A percentile compares a stretch with the other conserved stretches of the same genome.
phyloP scores from a whole-genome alignment of 2,797 vertebrate species.

The Falco naumanni region DNA sequence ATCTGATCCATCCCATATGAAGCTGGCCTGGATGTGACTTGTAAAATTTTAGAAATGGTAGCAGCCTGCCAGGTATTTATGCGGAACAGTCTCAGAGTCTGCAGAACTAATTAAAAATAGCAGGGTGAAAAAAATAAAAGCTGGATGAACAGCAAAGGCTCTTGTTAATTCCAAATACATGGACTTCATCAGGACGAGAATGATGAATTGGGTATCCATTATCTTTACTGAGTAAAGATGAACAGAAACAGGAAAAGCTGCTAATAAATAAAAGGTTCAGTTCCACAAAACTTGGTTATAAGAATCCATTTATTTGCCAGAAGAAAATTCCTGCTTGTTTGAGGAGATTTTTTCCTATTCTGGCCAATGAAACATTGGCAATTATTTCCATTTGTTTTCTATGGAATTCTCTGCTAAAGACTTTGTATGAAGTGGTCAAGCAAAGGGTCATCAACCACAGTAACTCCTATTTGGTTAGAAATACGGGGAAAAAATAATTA shows the following conservation, averaged over 20 bases:
- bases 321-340: conserved; percentile 60
- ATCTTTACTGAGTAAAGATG: conserved; percentile 14
- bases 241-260: conserved; percentile 60
- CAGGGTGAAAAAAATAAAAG: not conserved
- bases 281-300: conserved; percentile 40
- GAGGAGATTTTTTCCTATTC: conserved; percentile 16
- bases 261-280: conserved; percentile 66
- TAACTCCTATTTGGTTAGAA: not conserved
- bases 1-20: conserved; percentile 30
- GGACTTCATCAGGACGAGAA: conserved; percentile 20
- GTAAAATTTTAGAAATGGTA: conserved; percentile 18
- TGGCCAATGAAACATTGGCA: conserved; percentile 31
- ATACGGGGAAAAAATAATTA: not conserved
- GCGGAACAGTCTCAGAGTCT: not conserved
- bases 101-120: conserved; percentile 56
- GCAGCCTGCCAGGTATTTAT: conserved; percentile 54
- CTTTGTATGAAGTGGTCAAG: not conserved
- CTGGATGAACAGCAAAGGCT: conserved; percentile 46
- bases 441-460: not conserved
- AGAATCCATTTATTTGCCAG: conserved; percentile 32
- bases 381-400: conserved; percentile 58
- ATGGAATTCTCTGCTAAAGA: not conserved
- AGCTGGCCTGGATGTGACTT: not conserved
- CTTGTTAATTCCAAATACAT: conserved; percentile 29
- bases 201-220: conserved; percentile 45